Base-by-base conservation (phyloP, 2,888 invertebrate genomes). In the Acheta domesticus region DNA sequence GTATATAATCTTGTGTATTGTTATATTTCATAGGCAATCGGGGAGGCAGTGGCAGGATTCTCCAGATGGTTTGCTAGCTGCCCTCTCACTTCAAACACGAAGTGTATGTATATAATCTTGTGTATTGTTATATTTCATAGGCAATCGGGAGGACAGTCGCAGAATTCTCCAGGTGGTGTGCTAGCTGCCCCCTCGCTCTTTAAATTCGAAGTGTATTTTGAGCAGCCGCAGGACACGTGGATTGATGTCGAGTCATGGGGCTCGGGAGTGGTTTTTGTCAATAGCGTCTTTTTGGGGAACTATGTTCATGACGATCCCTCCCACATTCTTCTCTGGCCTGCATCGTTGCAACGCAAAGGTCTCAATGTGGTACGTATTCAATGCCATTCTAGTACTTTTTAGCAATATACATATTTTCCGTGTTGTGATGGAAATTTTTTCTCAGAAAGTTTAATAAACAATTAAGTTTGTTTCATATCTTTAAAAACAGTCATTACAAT, bases 241-340 rank as follows among this genome's bases (percentile, higher is more conserved):
- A 85, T 96, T 16, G 92, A 94, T 84, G 91, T 94, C 83, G 88
- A 89, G 75, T 91, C 91, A n/a, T 97, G 97, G 97, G 91, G 91
- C 79, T 96, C 96, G 88, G 97, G 97, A 2, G 90, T 93, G 80
- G 92, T 94, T 0, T 94, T 94, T 86, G 87, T 97, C 1, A 97
- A 97, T 85, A 94, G 94, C 0, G 91, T 94, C 84, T 95, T 96
- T 85, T 88, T 97, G 36, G 97, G 97, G 0, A 89, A 97, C 76
- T 96, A 96, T 86, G 95, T 95, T 92, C 92, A 93, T 0, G 85
- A 89, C 1, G 96, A 97, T 0, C 97, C 97, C 0, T 94, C 95
- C 86, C 89, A 93, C 81, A 94, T 94, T 0, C 87, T 96, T 0
- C 97, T 95, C 86, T 88, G 96, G 49, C 97, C 97, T 0, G 94